Evolutionary conservation across 1,140 invertebrate species (phyloP), one percentile per base, ranked within the genome.

Genomic region (Steinernema feltiae): DNA sequence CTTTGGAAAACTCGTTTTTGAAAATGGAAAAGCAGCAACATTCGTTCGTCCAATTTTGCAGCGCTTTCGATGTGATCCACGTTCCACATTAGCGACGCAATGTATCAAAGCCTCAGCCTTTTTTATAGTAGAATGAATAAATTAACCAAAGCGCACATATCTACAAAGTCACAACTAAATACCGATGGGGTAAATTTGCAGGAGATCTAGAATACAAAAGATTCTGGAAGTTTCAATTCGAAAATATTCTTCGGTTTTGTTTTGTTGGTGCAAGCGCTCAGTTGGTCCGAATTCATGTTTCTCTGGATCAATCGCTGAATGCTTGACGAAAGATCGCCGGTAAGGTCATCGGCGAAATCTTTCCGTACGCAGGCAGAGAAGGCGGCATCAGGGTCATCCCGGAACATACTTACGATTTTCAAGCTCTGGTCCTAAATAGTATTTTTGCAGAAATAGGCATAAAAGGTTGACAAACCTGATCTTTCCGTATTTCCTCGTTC

Each of bases 161-260:
- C 35, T 41, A 41, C 35, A 41, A 41, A 18, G 35, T 41, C 35
- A 41, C 35, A 41, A 41, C 35, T 41, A 41, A 41, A 18, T 41
- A 18, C 7, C 35, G 18, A 41, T 18, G 7, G 35, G 18, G 18
- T 7, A 41, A 41, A 41, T 7, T 41, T 7, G 18, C 7, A 41
- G 7, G 35, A 41, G 35, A 41, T 41, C 35, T 41, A 78, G 70
- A 71, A 78, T 2, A 69, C 76, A 27, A 78, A 78, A 15, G 76
- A 76, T 18, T 41, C 35, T 12, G 76, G 76, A 1, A 78, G 72
- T 24, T 78, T 71, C 24, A 78, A 69, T 18, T 78, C 76, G 31
- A 78, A 78, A 1, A 75, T 31, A 32, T 75, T 78, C 46, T 78
- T 74, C 32, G 76, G 76, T 46, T 78, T 78, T 3, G 73, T 21